These are phyloP conservation scores for Urocyon cinereoargenteus DNA, from an alignment of 2,797 vertebrate genomes.

Conservation along the genomic window DNA sequence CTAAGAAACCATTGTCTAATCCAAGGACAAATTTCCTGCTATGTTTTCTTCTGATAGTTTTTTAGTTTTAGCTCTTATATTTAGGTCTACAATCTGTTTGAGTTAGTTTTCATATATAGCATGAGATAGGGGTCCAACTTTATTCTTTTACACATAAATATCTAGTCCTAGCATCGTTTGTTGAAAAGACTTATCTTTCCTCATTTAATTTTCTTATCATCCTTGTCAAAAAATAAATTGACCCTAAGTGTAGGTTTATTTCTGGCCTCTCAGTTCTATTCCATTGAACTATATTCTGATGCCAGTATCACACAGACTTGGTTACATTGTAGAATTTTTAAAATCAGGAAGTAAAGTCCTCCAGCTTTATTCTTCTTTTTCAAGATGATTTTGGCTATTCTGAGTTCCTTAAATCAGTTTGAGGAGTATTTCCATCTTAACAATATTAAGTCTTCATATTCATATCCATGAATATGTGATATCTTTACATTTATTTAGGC, in stretches of 20 bases:
- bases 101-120: constrained; percentile 25
- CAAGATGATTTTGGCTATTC: constrained; percentile 40
- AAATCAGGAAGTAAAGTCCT: background rate
- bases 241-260: constrained; percentile 1
- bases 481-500: constrained; percentile 4
- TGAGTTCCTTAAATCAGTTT: background rate
- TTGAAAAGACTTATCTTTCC: constrained; percentile 30
- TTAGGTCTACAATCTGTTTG: background rate
- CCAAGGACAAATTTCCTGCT: constrained; percentile 39
- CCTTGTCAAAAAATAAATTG: constrained; percentile 12
- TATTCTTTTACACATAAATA: constrained; percentile 10
- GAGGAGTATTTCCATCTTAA: background rate
- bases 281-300: background rate
- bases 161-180: background rate
- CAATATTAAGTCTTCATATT: constrained; percentile 34
- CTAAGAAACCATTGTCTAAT: constrained; percentile 47
- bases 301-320: background rate
- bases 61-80: constrained; percentile 42
- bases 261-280: constrained; percentile 26
- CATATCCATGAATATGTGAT: constrained; percentile 23
- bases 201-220: constrained; percentile 50
- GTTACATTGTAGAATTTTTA: constrained; percentile 40
- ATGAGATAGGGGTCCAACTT: background rate
- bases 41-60: background rate
- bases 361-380: constrained; percentile 8